Conservation (phyloP, 2,888 invertebrate species). For the Phengaris arion region DNA sequence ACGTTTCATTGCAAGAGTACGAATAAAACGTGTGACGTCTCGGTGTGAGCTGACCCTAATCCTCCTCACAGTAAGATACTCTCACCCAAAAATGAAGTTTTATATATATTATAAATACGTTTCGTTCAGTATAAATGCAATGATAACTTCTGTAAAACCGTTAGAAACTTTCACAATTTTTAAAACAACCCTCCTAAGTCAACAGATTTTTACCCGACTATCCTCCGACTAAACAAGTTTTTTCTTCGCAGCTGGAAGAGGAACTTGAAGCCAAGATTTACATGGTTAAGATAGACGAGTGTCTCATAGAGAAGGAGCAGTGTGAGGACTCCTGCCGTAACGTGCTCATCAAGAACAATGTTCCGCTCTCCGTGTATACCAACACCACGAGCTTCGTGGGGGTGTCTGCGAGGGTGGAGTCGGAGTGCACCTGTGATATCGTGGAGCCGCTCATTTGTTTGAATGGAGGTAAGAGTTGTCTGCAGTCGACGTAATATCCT, state of each 20-base stretch:
- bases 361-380: slow-evolving; percentile 91
- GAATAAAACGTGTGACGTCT: no score
- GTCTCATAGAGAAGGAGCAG: slow-evolving; percentile 86
- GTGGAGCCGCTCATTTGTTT: slow-evolving; percentile 81
- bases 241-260: slow-evolving; percentile 79
- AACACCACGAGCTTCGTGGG: slow-evolving; percentile 97
- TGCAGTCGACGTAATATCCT: no score
- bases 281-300: slow-evolving; percentile 96
- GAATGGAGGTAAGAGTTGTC: slow-evolving; percentile 83
- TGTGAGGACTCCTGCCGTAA: slow-evolving; percentile 90
- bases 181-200: neutral
- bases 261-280: slow-evolving; percentile 86
- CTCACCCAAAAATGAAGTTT: no score
- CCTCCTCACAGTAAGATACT: no score
- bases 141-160: no score
- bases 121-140: no score
- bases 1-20: no score
- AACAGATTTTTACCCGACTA: no score
- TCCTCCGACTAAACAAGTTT: neutral
- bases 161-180: no score
- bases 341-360: slow-evolving; percentile 84
- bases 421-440: slow-evolving; percentile 85
- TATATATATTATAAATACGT: no score
- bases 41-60: no score
- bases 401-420: slow-evolving; percentile 89